Conservation (phyloP, 2,113 vertebrate species). For the Strigops habroptila region DNA sequence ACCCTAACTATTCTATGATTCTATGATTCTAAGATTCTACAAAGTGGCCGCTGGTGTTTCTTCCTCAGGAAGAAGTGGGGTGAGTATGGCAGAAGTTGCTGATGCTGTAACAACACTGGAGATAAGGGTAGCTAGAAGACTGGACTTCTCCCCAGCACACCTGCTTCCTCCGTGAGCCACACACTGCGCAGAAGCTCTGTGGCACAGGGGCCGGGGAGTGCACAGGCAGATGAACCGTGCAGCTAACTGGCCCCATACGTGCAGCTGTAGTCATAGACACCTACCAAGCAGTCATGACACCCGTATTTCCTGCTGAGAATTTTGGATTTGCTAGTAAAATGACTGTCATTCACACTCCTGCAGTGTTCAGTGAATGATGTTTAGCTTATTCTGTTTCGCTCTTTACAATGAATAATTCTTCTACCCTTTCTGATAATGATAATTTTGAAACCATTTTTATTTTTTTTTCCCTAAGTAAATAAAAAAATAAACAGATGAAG, state of each 20-base stretch:
- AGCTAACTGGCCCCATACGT: not conserved
- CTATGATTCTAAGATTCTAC: too few species aligned
- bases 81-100: not conserved
- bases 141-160: accelerated
- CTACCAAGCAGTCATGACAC: not conserved
- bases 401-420: not conserved
- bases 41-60: not conserved
- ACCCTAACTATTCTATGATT: too few species aligned
- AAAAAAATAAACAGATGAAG: not conserved
- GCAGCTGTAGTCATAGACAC: not conserved
- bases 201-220: accelerated
- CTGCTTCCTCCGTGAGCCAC: accelerated
- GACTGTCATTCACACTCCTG: not conserved
- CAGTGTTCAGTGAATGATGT: not conserved
- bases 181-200: not conserved
- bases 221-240: accelerated
- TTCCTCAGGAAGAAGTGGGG: not conserved
- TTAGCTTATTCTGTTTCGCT: not conserved
- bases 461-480: not conserved
- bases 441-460: not conserved
- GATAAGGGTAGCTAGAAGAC: not conserved
- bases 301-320: not conserved
- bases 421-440: not conserved
- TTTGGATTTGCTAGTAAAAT: not conserved
- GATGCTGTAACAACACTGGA: not conserved